A percentile compares a stretch with the other conserved stretches of the same genome.
Conservation (phyloP, 2,113 vertebrate species). For the Cairina moschata region DNA sequence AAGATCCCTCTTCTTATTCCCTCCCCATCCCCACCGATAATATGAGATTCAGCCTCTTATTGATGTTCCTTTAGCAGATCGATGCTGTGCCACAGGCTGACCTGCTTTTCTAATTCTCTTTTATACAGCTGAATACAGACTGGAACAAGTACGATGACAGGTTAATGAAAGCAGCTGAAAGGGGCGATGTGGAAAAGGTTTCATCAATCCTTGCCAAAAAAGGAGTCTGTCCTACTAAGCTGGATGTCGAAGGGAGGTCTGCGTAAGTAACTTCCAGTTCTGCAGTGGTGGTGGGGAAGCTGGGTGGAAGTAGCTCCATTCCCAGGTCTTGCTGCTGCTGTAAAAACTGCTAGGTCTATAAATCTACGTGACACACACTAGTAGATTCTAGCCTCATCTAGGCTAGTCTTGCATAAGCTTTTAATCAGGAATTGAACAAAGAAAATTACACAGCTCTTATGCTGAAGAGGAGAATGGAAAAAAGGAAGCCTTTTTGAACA, state of each 20-base stretch:
- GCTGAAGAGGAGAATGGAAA: not conserved
- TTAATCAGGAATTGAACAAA: not conserved
- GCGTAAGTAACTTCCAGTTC: conserved; percentile 84
- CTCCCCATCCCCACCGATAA: not conserved
- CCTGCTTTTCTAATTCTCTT: not conserved
- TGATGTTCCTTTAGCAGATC: not conserved
- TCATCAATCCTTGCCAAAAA: conserved; percentile 92
- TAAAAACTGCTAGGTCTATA: rapidly evolving
- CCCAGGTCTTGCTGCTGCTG: not conserved
- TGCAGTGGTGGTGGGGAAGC: rapidly evolving
- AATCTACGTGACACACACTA: rapidly evolving
- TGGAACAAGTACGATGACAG: conserved; percentile 99
- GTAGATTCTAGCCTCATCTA: rapidly evolving
- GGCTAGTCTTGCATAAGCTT: not conserved
- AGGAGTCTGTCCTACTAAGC: conserved; percentile 90
- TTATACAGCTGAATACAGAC: conserved; percentile 84
- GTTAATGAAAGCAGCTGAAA: conserved; percentile 97
- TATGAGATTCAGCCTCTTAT: not conserved
- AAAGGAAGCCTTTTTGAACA: not conserved
- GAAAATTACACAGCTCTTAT: not conserved
- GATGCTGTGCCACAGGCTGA: rapidly evolving
- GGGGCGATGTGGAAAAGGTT: conserved; percentile 94
- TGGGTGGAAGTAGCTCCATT: rapidly evolving
- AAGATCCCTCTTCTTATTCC: rapidly evolving
- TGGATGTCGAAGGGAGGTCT: conserved; percentile 94